Evolutionary conservation across 2,888 invertebrate genomes (phyloP).

Genomic region (Adelognathus sp.): DNA sequence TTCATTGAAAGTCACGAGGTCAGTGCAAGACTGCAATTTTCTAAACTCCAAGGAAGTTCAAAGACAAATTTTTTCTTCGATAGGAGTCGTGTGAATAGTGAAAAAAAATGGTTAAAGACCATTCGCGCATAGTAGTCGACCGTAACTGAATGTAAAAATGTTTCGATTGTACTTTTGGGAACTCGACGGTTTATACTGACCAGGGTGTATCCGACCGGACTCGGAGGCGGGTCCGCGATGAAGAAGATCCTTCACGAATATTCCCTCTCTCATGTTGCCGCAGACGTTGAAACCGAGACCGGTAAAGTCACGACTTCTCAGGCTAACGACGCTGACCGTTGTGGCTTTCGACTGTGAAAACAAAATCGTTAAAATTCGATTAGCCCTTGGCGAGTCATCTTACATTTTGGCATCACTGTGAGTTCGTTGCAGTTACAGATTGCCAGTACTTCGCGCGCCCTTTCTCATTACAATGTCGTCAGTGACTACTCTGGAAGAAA

Average conservation of each 20-base stretch:
- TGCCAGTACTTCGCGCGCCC: not conserved
- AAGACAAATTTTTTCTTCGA: too few species aligned
- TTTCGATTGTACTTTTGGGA: not conserved
- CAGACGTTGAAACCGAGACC: slow-evolving; percentile 93
- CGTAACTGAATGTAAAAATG: not conserved
- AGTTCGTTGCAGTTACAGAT: not conserved
- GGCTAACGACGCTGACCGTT: slow-evolving; percentile 86
- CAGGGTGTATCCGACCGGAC: slow-evolving; percentile 90
- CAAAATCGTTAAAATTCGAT: slow-evolving; percentile 3
- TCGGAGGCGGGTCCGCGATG: slow-evolving; percentile 94
- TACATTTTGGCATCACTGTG: not conserved
- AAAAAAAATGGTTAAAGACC: too few species aligned
- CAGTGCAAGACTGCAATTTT: not conserved
- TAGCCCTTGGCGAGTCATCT: not conserved
- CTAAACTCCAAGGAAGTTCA: too few species aligned
- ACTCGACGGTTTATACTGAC: slow-evolving; percentile 80
- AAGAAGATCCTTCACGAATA: slow-evolving; percentile 92
- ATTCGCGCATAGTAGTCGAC: not conserved
- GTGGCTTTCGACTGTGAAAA: slow-evolving; percentile 82
- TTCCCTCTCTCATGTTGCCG: slow-evolving; percentile 95
- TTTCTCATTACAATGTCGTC: not conserved
- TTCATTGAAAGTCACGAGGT: too few species aligned
- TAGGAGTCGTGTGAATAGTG: too few species aligned
- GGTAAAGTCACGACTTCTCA: slow-evolving; percentile 93
- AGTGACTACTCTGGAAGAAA: slow-evolving; percentile 11